Evolutionary conservation across 2,888 invertebrate species (phyloP), one percentile per base, ranked within the genome.

Genomic region (Plebejus anna): DNA sequence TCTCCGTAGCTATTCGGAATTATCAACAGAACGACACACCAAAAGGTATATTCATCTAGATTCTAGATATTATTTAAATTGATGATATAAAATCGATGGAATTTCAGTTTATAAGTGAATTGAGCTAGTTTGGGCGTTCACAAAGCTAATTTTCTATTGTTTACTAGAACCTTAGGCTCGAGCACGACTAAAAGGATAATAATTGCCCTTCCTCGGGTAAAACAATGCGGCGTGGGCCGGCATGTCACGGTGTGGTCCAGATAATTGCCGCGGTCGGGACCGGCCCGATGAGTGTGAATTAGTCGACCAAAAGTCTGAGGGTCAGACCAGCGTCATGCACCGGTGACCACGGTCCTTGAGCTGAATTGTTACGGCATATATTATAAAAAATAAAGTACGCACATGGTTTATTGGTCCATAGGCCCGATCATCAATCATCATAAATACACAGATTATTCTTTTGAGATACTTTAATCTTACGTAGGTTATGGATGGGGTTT

Each of bases 1-100:
- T 98, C 79, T 97, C 97, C 76, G 96, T 98, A 22, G 96, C 96
- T 83, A 97, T 97, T 82, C 95, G 96, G 83, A 97, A 97, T 87
- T 97, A 97, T 87, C 94, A 95, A 82, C 95, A 89, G n/a, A 90
- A 90, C 77, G 90, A 96, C 83, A 90, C 94, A 2, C 94, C 94
- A 81, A 93, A 94, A 81, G 88, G 95, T 95, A 83, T 36, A 11
- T 32, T 32, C 4, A 61, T 28, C 22, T 28, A 57, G 38, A 38
- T 38, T 6, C 38, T 38, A 38, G 51, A 4, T 22, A 22, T 22
- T 59, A 11, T 28, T 9, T 11, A 66, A 66, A 36, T 4, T 32
- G 22, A 22, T 22, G 22, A 22, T 22, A 22, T 22, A 22, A 22
- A 22, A 22, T 36, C 5, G 3, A 32, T 66, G 32, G 66, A 7